Conservation (phyloP, 1,140 invertebrate species). For the Leptoteleia sp. region DNA sequence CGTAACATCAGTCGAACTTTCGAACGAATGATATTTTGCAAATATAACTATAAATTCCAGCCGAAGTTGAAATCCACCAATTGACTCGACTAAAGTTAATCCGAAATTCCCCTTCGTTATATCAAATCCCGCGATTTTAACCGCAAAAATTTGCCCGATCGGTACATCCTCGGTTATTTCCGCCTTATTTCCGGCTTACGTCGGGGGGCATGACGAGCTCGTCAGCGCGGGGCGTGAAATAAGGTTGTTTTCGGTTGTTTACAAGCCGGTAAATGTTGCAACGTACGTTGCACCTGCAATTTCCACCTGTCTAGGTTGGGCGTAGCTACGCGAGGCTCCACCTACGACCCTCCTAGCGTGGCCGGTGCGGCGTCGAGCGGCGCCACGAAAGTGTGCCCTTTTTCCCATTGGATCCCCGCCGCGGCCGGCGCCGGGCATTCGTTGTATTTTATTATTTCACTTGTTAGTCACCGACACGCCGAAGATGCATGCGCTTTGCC, state of each 20-base stretch:
- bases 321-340: constrained; percentile 65
- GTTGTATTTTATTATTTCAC: constrained; percentile 69
- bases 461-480: constrained; percentile 66
- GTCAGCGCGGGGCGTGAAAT: background rate
- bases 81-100: too few relatives aligned
- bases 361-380: constrained; percentile 58
- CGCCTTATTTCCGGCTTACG: too few relatives aligned
- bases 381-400: constrained; percentile 58
- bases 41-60: too few relatives aligned
- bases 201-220: too few relatives aligned
- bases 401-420: constrained; percentile 68
- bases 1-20: too few relatives aligned
- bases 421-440: constrained; percentile 43
- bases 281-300: constrained; percentile 59
- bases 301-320: constrained; percentile 68
- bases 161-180: too few relatives aligned
- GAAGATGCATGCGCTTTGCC: constrained; percentile 66
- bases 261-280: constrained; percentile 34
- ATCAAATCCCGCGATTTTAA: too few relatives aligned
- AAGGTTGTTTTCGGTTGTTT: constrained; percentile 33
- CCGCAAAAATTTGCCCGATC: too few relatives aligned
- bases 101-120: too few relatives aligned
- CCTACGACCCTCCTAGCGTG: constrained; percentile 66
- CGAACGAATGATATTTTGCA: too few relatives aligned
- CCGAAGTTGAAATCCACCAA: too few relatives aligned